Conservation (phyloP, 2,113 vertebrate genomes). For the Onychostruthus taczanowskii region DNA sequence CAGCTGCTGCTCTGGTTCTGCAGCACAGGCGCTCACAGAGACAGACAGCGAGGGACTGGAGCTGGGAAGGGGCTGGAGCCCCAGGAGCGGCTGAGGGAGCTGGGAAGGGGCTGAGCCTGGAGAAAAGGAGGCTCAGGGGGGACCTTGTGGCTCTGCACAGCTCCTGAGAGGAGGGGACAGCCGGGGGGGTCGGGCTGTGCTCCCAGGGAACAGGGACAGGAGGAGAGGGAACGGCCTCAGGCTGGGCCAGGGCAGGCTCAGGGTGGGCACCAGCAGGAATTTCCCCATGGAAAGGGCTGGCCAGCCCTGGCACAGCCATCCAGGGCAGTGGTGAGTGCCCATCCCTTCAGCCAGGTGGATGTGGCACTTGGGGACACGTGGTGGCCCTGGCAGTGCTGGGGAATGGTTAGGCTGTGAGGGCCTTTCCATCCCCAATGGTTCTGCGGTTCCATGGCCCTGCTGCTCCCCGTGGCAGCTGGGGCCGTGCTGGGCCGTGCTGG, state of each 20-base stretch:
- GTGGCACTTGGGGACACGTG: not conserved
- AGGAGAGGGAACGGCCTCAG: not conserved
- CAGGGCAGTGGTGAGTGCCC: not conserved
- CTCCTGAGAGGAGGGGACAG: not conserved
- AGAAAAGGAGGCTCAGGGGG: not conserved
- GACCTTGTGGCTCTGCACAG: not conserved
- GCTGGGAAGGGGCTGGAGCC: not conserved
- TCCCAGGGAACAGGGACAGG: not conserved
- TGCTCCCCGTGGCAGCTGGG: accelerated
- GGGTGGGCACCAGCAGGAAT: accelerated
- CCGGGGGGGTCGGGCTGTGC: not conserved
- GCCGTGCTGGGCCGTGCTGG: accelerated
- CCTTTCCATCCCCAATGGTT: accelerated
- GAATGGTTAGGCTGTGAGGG: accelerated
- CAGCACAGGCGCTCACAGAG: accelerated
- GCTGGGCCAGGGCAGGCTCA: not conserved
- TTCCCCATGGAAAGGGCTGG: accelerated
- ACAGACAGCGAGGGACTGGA: accelerated
- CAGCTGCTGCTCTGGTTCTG: accelerated
- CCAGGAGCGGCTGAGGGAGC: not conserved
- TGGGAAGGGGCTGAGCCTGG: not conserved
- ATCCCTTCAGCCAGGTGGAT: accelerated
- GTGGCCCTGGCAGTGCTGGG: not conserved
- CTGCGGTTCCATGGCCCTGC: accelerated
- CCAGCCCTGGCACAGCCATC: not conserved